Evolutionary conservation across 2,888 invertebrate genomes (phyloP).

Genomic region (Sinelater perroti): DNA sequence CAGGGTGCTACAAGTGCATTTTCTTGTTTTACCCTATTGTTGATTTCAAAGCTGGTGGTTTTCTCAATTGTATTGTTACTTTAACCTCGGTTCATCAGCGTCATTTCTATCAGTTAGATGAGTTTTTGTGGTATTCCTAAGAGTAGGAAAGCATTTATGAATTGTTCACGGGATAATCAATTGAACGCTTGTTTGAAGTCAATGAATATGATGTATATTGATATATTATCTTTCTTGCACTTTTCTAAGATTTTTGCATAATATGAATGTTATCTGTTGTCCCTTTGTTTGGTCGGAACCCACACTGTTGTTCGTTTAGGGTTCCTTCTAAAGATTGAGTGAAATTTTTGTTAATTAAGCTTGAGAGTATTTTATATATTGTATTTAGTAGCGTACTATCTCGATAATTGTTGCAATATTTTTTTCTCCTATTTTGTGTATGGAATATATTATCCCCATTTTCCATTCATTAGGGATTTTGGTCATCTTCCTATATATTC

Average conservation of each 20-base stretch:
- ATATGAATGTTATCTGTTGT: too few relatives aligned
- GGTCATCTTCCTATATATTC: neutral
- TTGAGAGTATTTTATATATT: too few relatives aligned
- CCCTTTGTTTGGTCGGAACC: neutral
- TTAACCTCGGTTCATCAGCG: neutral
- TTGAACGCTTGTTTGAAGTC: neutral
- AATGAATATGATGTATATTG: neutral
- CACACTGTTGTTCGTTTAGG: neutral
- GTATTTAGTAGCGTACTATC: neutral
- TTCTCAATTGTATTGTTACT: neutral
- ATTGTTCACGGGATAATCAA: neutral
- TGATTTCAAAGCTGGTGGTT: neutral
- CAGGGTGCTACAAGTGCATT: neutral
- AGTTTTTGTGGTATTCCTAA: neutral
- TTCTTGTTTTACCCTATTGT: neutral
- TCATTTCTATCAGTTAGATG: neutral
- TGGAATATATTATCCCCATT: too few relatives aligned
- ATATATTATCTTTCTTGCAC: neutral
- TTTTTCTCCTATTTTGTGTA: neutral
- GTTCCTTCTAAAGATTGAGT: neutral
- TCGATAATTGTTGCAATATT: neutral
- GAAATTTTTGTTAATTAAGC: too few relatives aligned
- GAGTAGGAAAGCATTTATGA: neutral
- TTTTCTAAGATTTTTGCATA: neutral
- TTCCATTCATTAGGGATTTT: neutral